Base-by-base conservation (phyloP, 2,888 invertebrate genomes). In the Drosophila tripunctata region DNA sequence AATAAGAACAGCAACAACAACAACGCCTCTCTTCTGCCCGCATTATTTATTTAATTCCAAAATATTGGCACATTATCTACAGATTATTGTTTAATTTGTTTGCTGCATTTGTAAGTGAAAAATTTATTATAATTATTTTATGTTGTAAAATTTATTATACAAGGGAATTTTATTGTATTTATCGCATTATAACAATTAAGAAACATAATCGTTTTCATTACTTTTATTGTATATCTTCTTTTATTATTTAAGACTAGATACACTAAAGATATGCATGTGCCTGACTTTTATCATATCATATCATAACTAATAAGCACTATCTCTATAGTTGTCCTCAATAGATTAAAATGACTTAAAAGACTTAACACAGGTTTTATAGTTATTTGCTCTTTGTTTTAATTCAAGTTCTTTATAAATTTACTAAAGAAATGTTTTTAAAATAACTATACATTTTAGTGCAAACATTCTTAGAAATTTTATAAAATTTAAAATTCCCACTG, bases 101-200 rank as follows among this genome's bases (percentile, higher is more conserved):
- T 27, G 10, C 10, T 51, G 19, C 35, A 27, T 58, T 70, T 70
- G 66, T 73, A 73, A 71, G 71, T 70, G 62, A 31, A 43, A 27
- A 21, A n/a, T n/a, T n/a, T n/a, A n/a, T n/a, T n/a, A n/a, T 10
- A 48, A 40, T 24, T 51, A 1, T 8, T 14, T 38, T 21, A 4
- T 17, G 45, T 52, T 45, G 22, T 44, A 17, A 7, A 7, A 10
- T 21, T 15, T 61, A n/a, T 43, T 14, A 12, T 5, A 30, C 43
- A 17, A 1, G 33, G 6, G 14, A 35, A 12, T 35, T 22, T n/a
- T 3, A 27, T 40, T 30, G n/a, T 8, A 19, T 22, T 5, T 40
- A 21, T 10, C 12, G 19, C 14, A 33, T 66, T n/a, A n/a, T n/a
- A n/a, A n/a, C n/a, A n/a, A n/a, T n/a, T n/a, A n/a, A n/a, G n/a